These are phyloP conservation scores for Podocnemis expansa DNA, from an alignment of 2,113 vertebrate species.

Conservation along the genomic window DNA sequence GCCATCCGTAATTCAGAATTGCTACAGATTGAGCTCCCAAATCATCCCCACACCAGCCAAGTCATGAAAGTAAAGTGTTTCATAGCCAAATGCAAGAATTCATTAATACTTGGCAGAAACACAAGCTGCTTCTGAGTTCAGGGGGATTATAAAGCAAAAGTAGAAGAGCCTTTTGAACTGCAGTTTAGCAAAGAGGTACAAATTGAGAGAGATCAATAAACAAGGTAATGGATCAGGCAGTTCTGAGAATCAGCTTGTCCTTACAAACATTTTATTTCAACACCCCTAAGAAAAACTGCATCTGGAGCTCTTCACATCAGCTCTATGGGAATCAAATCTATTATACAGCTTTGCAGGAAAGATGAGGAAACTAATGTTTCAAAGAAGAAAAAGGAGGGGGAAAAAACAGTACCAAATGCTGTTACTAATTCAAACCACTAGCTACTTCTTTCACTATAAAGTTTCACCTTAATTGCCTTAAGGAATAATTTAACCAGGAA, in stretches of 20 bases:
- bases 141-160: constrained; percentile 1
- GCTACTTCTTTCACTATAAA: constrained; percentile 16
- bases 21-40: not conserved
- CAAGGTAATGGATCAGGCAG: not conserved
- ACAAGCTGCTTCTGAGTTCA: constrained; percentile 42
- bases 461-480: constrained; percentile 68
- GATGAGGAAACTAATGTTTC: constrained; percentile 24
- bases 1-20: not conserved
- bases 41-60: not conserved
- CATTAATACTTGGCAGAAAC: constrained; percentile 46
- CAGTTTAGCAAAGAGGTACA: not conserved
- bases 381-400: constrained; percentile 53
- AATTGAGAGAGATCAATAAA: constrained; percentile 26
- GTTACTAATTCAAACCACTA: constrained; percentile 58
- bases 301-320: constrained; percentile 6
- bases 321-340: constrained; percentile 36
- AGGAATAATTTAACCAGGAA: constrained; percentile 66
- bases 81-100: constrained; percentile 27
- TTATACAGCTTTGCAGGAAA: constrained; percentile 34
- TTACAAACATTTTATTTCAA: constrained; percentile 37
- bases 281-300: constrained; percentile 21
- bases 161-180: not conserved
- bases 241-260: constrained; percentile 7
- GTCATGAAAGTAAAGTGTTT: constrained; percentile 11
- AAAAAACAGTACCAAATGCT: constrained; percentile 54